Evolutionary conservation across 2,113 vertebrate species (phyloP), one percentile per base, ranked within the genome.

Genomic region (Phocoena sinus): DNA sequence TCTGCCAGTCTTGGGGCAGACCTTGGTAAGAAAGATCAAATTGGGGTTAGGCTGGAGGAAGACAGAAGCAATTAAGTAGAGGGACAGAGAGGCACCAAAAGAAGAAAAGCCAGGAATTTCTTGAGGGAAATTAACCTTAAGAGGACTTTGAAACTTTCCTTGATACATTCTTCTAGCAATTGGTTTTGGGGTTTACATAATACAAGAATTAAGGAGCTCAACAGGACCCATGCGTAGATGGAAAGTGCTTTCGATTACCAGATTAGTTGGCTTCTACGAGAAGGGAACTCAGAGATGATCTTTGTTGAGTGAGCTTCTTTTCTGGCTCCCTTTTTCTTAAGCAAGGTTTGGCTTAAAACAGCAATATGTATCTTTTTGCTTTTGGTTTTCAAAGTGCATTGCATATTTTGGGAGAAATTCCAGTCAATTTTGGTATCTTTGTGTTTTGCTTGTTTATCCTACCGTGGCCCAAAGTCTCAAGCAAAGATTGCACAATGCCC

Each of bases 21-120:
- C 67, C 12, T 91, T 92, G 86, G 91, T 95, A 89, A 92, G 93
- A 93, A 96, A 91, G 91, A 95, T 95, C 79, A 90, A 84, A 33
- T 53, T 95, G 81, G 60, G 70, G 70, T 97, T 96, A 94, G 91
- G 81, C 50, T 65, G 74, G 89, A 89, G 60, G 68, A 96, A 94
- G 73, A 97, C 83, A 92, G 92, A 92, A 80, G 50, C 76, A 93
- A 63, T 94, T 88, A 95, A 92, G 50, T 85, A 82, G 26, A 91
- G 62, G 60, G 73, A 56, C 67, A 89, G 81, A 63, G 91, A 96
- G 84, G 68, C 62, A 87, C 38, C 28, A 15, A 79, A 89, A 65
- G 89, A 92, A 94, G 94, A 94, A 96, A 95, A 86, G n/a, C 58
- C 38, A 89, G 79, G 86, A 70, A 85, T 92, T 92, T 73, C 71